Percentiles rank a stretch among this genome's conserved stretches.
These are phyloP conservation scores for Stomatorhinus ivindoensis DNA, from an alignment of 2,113 vertebrate genomes.

Conservation along the genomic window DNA sequence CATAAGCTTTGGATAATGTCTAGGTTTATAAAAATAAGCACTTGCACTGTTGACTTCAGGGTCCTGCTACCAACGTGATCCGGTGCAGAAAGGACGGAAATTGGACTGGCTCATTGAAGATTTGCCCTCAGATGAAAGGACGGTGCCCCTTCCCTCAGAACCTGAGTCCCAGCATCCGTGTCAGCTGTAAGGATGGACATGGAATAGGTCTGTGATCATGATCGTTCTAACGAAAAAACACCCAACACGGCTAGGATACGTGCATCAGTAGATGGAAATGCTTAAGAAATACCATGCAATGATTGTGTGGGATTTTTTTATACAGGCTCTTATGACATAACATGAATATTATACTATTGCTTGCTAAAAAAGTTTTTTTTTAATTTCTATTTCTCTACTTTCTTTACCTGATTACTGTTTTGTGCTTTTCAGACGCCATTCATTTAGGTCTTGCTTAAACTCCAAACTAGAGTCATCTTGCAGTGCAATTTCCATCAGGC, in stretches of 20 bases:
- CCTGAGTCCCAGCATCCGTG: conserved; percentile 75
- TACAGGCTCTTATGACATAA: background rate
- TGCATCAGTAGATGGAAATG: background rate
- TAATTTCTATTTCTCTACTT: background rate
- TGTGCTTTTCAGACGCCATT: background rate
- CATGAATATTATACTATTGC: background rate
- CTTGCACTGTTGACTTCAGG: conserved; percentile 56
- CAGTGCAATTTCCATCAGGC: background rate
- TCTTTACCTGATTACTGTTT: background rate
- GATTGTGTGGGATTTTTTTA: background rate
- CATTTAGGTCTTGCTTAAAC: background rate
- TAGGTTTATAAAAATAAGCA: background rate
- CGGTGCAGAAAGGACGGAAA: conserved; percentile 91
- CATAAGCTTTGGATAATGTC: background rate
- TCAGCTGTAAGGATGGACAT: conserved; percentile 75
- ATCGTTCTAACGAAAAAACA: background rate
- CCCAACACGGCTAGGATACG: background rate
- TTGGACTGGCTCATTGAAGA: conserved; percentile 84
- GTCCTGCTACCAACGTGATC: conserved; percentile 69
- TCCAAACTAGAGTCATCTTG: background rate
- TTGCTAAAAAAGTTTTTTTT: background rate
- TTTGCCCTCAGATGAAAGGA: conserved; percentile 81
- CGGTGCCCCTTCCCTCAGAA: conserved; percentile 78
- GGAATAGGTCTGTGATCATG: conserved; percentile 72
- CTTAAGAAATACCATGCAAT: background rate